phyloP scores from a whole-genome alignment of 2,113 vertebrate species.

The Larimichthys polyactis region DNA sequence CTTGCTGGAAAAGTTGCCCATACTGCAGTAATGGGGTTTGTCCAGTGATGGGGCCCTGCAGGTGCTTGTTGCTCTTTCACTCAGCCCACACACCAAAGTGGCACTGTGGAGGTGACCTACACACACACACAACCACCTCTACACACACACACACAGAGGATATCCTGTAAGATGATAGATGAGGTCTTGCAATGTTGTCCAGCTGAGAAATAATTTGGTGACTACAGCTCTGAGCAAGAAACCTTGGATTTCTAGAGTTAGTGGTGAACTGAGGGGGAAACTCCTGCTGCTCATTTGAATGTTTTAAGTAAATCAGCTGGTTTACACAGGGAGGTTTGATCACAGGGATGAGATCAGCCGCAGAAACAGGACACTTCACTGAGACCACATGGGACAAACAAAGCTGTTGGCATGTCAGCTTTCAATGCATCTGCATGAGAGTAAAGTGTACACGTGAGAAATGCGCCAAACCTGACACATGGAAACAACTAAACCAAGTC shows the following conservation, averaged over 20 bases:
- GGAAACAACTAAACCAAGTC: neutral
- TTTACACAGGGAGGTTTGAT: constrained; percentile 12
- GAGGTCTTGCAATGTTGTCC: constrained; percentile 17
- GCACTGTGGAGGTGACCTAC: constrained; percentile 49
- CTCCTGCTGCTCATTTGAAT: constrained; percentile 9
- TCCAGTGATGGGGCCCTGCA: constrained; percentile 58
- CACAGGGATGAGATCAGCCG: constrained; percentile 1
- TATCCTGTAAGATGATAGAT: constrained; percentile 31
- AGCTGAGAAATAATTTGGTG: constrained; percentile 16
- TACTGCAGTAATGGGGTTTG: constrained; percentile 62
- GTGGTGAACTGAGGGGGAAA: neutral
- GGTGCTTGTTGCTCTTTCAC: constrained; percentile 51
- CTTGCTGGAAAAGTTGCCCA: constrained; percentile 85
- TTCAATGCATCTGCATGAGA: neutral
- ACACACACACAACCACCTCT: constrained; percentile 38
- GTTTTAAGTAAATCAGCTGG: constrained; percentile 1
- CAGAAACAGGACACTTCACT: neutral
- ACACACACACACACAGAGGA: constrained; percentile 17
- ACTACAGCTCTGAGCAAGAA: neutral
- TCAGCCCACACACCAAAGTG: constrained; percentile 42
- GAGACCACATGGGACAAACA: constrained; percentile 16
- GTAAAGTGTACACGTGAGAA: neutral
- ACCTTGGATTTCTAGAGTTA: neutral
- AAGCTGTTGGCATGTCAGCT: neutral
- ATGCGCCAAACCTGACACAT: neutral